Evolutionary conservation across 2,888 invertebrate species (phyloP), one percentile per base, ranked within the genome.

Genomic region (Acanthosepion lycidas): DNA sequence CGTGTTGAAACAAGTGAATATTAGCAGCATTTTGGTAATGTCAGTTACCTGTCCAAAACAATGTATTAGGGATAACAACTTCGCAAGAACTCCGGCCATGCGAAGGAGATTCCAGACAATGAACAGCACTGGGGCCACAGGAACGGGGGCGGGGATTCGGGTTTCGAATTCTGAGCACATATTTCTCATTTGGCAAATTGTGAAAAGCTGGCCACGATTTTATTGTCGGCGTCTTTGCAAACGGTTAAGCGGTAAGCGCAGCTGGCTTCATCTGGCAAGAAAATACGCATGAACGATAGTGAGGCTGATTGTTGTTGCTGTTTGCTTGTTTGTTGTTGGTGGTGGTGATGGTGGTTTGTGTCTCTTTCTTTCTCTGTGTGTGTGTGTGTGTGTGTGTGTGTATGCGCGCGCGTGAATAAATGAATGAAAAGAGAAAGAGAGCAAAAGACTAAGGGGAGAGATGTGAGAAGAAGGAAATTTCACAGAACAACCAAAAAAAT

Each of bases 21-120:
- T 78, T 78, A 78, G 78, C 78, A 78, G n/a, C n/a, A n/a, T 78
- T 78, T 78, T 78, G 78, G 78, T 78, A 78, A 78, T 78, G 78
- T 78, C 78, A 78, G 78, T 1, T 78, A 78, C 78, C 78, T 78
- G 78, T 78, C 78, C 78, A 5, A 78, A 78, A 78, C 78, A 78
- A 78, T 78, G 78, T 15, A n/a, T 12, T 78, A 33, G 78, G n/a
- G 78, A n/a, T 78, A 78, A 78, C 78, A 78, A 78, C 15, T 33
- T 78, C n/a, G 78, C n/a, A 33, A n/a, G n/a, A 33, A 78, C n/a
- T n/a, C 78, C 78, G 78, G 15, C 78, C 78, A 78, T n/a, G 78
- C 78, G 78, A 33, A 78, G 78, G n/a, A n/a, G n/a, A 78, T 33
- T 33, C n/a, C n/a, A 78, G 78, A 78, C 78, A 78, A 78, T n/a